phyloP scores from a whole-genome alignment of 53 echinoderm and acorn worm species.

The Patiria pectinifera region DNA sequence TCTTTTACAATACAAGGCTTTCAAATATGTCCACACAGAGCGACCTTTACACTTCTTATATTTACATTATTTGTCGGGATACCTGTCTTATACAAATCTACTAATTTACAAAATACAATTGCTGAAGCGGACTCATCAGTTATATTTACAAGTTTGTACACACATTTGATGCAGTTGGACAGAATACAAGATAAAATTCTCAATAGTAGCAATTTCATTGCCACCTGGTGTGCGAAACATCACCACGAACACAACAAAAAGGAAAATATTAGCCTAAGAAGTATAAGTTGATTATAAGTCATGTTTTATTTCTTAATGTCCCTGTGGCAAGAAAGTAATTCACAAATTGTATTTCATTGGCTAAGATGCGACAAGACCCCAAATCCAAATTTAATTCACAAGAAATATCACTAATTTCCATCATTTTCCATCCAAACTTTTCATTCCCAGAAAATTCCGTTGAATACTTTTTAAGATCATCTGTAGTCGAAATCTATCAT shows the following conservation, averaged over 20 bases:
- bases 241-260: not conserved
- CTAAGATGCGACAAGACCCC: not conserved
- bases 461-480: too few species aligned
- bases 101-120: constrained; percentile 53
- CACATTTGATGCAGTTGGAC: constrained; percentile 45
- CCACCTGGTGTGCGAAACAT: not conserved
- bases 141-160: constrained; percentile 57
- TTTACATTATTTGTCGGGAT: not conserved
- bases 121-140: not conserved
- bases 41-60: not conserved
- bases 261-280: not conserved
- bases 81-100: constrained; percentile 35
- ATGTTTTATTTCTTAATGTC: not conserved
- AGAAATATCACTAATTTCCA: not conserved
- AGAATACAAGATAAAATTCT: not conserved
- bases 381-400: not conserved
- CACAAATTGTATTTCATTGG: not conserved
- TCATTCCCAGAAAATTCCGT: too few species aligned
- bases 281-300: not conserved
- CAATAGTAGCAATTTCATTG: constrained; percentile 42
- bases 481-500: too few species aligned
- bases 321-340: not conserved
- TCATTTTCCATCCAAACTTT: too few species aligned
- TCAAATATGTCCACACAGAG: not conserved
- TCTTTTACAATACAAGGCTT: not conserved